Conservation (phyloP, 2,797 vertebrate species). For the Takifugu rubripes region DNA sequence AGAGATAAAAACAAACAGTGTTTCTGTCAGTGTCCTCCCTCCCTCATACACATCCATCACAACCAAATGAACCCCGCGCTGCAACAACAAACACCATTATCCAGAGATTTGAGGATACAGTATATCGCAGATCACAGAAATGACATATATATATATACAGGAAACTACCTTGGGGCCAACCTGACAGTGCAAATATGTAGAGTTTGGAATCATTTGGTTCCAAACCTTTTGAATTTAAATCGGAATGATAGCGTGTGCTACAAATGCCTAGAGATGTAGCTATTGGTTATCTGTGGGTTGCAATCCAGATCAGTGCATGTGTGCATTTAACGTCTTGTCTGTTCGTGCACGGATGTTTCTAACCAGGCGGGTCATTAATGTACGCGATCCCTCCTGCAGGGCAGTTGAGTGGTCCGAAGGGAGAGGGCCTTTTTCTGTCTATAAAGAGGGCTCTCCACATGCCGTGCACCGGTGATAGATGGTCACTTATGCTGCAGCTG, state of each 20-base stretch:
- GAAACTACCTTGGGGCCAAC: no score
- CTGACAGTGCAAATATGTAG: no score
- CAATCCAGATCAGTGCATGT: constrained; percentile 27
- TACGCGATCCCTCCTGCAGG: constrained; percentile 43
- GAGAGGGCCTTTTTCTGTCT: constrained; percentile 37
- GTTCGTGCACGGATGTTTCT: constrained; percentile 23
- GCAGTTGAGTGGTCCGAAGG: constrained; percentile 37
- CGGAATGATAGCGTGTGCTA: no score
- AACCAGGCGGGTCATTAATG: constrained; percentile 5
- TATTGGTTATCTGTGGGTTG: constrained; percentile 7
- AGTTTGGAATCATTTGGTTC: no score
- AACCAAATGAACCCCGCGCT: no score
- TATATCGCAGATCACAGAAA: no score
- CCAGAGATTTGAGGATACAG: no score
- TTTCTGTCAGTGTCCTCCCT: background rate
- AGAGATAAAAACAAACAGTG: constrained; percentile 20
- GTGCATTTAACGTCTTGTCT: constrained; percentile 15
- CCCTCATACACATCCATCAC: no score
- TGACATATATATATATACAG: no score
- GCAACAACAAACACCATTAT: no score
- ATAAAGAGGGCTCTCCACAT: constrained; percentile 62
- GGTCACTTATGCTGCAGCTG: constrained; percentile 67
- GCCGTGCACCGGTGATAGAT: constrained; percentile 65
- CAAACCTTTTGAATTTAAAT: no score
- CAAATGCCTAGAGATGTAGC: no score